Conservation (phyloP, 2,888 invertebrate genomes). For the Campoletis raptor region DNA sequence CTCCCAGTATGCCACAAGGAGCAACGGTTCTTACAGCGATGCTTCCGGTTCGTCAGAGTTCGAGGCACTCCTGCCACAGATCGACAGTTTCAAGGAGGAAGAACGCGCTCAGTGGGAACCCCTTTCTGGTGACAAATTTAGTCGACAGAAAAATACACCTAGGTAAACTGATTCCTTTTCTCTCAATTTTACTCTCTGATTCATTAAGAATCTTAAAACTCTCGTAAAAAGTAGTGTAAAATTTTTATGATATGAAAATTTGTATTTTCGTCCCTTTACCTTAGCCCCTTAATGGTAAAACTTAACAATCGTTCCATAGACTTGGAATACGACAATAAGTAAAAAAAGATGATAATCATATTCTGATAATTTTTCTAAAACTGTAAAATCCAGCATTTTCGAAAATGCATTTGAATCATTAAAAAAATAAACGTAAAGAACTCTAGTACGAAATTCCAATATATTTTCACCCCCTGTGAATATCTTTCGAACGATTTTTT, state of each 20-base stretch:
- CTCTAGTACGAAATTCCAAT: not conserved
- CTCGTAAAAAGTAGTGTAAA: too few species aligned
- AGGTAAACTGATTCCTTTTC: constrained; percentile 74
- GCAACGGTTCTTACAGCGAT: constrained; percentile 87
- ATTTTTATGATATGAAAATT: too few species aligned
- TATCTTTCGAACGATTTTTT: not conserved
- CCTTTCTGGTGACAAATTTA: constrained; percentile 84
- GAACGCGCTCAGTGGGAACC: constrained; percentile 87
- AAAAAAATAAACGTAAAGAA: not conserved
- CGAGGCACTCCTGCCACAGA: constrained; percentile 84
- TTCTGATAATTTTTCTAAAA: not conserved
- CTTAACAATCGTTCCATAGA: too few species aligned
- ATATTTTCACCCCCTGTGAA: not conserved
- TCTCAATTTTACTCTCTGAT: constrained; percentile 37
- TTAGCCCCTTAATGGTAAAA: too few species aligned
- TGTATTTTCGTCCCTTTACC: too few species aligned
- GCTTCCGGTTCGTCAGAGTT: constrained; percentile 84
- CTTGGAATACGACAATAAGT: too few species aligned
- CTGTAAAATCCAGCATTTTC: not conserved
- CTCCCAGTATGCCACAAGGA: constrained; percentile 84
- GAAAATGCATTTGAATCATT: not conserved
- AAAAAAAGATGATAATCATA: too few species aligned
- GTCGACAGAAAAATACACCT: constrained; percentile 83
- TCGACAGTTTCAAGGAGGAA: constrained; percentile 85
- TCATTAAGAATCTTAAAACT: not conserved